Evolutionary conservation across 2,888 invertebrate species (phyloP).

Genomic region (Sesamia inferens): DNA sequence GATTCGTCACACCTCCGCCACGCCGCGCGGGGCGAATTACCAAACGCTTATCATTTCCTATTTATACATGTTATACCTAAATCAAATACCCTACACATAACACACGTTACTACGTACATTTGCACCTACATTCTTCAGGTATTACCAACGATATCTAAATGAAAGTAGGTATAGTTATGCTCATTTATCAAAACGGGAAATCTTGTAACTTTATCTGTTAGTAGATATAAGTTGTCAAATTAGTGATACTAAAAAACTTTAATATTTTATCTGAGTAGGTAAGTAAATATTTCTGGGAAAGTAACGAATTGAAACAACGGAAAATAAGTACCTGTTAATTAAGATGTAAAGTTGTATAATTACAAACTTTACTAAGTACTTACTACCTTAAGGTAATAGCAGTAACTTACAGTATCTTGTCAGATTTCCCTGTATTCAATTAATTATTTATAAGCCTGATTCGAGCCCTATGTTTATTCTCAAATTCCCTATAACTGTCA

Average conservation of each 20-base stretch:
- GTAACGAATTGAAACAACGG: conserved; percentile 10
- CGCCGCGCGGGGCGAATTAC: conserved; percentile 46
- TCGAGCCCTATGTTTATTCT: conserved; percentile 4
- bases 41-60: conserved; percentile 55
- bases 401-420: conserved; percentile 6
- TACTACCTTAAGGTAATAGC: background rate
- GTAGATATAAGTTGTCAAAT: conserved; percentile 47
- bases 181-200: conserved; percentile 49
- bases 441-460: conserved; percentile 13
- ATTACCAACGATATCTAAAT: conserved; percentile 29
- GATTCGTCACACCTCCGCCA: conserved; percentile 61
- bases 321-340: conserved; percentile 28
- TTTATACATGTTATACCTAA: conserved; percentile 55
- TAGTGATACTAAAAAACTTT: conserved; percentile 40
- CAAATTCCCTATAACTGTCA: conserved; percentile 28
- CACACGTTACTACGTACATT: conserved; percentile 28
- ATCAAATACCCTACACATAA: conserved; percentile 50
- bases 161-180: conserved; percentile 35
- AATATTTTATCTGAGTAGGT: conserved; percentile 28
- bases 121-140: conserved; percentile 25
- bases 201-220: conserved; percentile 50
- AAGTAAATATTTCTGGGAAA: conserved; percentile 35
- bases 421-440: background rate
- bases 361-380: background rate
- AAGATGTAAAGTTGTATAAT: conserved; percentile 17